Conservation (phyloP, 35 echinoderm and acorn worm species). For the Acanthaster planci region DNA sequence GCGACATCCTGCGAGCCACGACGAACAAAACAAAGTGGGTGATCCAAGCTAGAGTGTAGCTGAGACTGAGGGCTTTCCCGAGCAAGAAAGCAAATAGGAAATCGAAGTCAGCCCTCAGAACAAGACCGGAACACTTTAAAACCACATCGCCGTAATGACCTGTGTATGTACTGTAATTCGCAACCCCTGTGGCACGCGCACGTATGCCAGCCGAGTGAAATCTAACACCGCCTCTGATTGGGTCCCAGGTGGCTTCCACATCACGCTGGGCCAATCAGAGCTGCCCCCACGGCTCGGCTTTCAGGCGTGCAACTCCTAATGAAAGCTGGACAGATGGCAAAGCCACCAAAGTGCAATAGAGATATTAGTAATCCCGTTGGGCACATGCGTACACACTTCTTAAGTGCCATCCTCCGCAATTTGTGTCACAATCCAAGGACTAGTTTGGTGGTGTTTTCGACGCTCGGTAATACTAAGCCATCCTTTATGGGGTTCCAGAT, state of each 20-base stretch:
- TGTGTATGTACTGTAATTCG: background rate
- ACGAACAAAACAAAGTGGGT: too few species aligned
- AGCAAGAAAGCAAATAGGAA: background rate
- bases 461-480: background rate
- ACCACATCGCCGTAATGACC: background rate
- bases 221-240: conserved; percentile 15
- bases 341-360: background rate
- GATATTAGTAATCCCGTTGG: background rate
- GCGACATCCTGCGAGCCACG: too few species aligned
- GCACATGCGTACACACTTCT: conserved; percentile 26
- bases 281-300: background rate
- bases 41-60: background rate
- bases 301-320: background rate
- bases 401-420: background rate
- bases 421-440: conserved; percentile 19
- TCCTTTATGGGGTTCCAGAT: conserved; percentile 9
- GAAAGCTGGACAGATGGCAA: conserved; percentile 6
- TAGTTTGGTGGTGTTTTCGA: background rate
- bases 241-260: background rate
- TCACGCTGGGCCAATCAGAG: background rate
- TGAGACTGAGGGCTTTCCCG: background rate
- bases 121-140: background rate
- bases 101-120: background rate
- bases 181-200: background rate
- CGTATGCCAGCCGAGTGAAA: background rate